These are phyloP conservation scores for Hormiphora californensis DNA, from an alignment of 37 sponge, comb jelly and placozoan genomes.

Conservation along the genomic window DNA sequence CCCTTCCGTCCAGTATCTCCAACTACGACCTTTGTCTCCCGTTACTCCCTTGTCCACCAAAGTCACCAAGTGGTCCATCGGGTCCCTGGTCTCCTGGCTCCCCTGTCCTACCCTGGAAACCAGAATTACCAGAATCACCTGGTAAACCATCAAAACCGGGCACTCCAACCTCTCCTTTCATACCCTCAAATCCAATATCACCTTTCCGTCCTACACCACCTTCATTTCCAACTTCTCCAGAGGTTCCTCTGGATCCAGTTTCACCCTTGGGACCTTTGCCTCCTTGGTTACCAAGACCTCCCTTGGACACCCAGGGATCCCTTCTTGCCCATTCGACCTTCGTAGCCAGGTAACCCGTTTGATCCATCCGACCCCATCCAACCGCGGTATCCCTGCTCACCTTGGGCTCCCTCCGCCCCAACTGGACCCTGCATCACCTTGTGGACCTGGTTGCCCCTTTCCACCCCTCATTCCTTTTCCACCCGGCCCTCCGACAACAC, in stretches of 20 bases:
- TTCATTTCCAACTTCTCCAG: neutral
- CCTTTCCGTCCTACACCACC: conserved; percentile 5
- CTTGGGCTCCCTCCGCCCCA: neutral
- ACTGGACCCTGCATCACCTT: neutral
- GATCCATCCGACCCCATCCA: neutral
- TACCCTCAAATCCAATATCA: neutral
- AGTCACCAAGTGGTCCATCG: too few relatives aligned
- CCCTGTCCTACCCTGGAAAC: too few relatives aligned
- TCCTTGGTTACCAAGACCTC: neutral
- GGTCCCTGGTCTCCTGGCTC: too few relatives aligned
- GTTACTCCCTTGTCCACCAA: too few relatives aligned
- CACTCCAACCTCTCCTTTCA: neutral
- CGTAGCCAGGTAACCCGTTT: neutral
- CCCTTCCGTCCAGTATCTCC: too few relatives aligned
- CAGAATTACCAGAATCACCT: neutral
- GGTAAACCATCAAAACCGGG: neutral
- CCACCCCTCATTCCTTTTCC: neutral
- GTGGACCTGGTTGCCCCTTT: neutral
- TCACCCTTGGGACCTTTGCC: neutral
- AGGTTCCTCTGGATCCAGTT: neutral
- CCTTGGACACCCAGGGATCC: neutral
- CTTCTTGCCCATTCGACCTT: neutral
- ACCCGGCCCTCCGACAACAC: conserved; percentile 10
- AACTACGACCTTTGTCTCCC: too few relatives aligned
- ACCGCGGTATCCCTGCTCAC: conserved; percentile 3